Evolutionary conservation across 2,888 invertebrate genomes (phyloP).

Genomic region (Eulithis prunata): DNA sequence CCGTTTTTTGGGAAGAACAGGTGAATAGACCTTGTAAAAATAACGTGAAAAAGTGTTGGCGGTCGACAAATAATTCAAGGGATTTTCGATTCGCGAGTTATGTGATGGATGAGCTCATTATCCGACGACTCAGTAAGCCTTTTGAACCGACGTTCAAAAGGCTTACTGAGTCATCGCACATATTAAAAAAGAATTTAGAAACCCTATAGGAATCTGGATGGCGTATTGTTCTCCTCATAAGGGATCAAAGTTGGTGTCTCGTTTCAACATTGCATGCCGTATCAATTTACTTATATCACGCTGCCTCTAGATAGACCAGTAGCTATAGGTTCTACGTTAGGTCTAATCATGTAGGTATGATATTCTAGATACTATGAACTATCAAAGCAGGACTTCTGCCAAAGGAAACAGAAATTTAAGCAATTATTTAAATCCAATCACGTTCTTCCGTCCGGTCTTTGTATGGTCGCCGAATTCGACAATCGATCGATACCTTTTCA

Average conservation of each 20-base stretch:
- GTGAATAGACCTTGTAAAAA: background rate
- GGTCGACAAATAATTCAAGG: background rate
- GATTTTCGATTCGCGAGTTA: background rate
- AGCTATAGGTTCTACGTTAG: background rate
- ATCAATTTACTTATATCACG: conserved; percentile 51
- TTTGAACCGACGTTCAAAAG: too few relatives aligned
- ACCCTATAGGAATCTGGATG: conserved; percentile 55
- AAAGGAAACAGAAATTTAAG: conserved; percentile 10
- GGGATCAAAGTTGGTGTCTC: conserved; percentile 50
- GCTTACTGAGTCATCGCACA: conserved; percentile 17
- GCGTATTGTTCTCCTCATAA: conserved; percentile 58
- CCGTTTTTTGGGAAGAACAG: background rate
- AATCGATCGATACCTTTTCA: conserved; percentile 1
- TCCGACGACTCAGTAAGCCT: too few relatives aligned
- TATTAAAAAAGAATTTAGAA: conserved; percentile 47
- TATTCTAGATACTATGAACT: background rate
- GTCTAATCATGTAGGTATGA: background rate
- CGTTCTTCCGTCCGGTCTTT: conserved; percentile 41
- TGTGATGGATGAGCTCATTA: background rate
- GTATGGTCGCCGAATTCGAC: conserved; percentile 30
- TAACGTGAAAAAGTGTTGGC: background rate
- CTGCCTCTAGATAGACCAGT: background rate
- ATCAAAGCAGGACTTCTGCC: conserved; percentile 3
- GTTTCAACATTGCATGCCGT: conserved; percentile 53
- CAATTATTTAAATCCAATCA: conserved; percentile 39